These are phyloP conservation scores for Chascanopsetta lugubris DNA, from an alignment of 2,113 vertebrate species.

Conservation along the genomic window DNA sequence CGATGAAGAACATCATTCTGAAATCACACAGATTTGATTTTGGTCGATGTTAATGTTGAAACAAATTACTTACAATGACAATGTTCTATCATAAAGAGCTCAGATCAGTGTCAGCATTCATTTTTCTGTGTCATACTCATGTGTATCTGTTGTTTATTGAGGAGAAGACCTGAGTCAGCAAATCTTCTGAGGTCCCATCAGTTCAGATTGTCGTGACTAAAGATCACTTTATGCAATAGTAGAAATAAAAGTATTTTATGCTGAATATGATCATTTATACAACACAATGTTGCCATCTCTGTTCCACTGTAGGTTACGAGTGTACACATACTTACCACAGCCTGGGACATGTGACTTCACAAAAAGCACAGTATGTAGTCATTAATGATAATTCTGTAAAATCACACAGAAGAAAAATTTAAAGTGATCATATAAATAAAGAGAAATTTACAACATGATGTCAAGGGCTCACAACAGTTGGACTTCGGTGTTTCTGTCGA, in stretches of 20 bases:
- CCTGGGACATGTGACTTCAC: too few species aligned
- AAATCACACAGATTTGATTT: too few species aligned
- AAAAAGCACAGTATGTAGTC: too few species aligned
- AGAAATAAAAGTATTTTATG: too few species aligned
- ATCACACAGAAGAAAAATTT: neutral
- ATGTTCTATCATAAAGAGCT: neutral
- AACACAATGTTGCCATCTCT: too few species aligned
- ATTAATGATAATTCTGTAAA: neutral
- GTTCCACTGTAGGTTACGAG: too few species aligned
- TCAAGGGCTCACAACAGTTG: conserved; percentile 10
- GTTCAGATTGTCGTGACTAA: neutral
- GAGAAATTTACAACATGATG: neutral
- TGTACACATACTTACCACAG: too few species aligned
- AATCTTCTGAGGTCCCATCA: too few species aligned
- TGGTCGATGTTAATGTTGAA: neutral
- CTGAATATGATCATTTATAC: too few species aligned
- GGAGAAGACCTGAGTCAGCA: neutral
- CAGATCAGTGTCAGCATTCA: neutral
- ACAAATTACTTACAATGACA: neutral
- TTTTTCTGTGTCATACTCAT: neutral
- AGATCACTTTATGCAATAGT: too few species aligned
- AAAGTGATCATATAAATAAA: neutral
- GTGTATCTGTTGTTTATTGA: neutral
- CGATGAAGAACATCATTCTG: too few species aligned
- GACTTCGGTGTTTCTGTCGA: conserved; percentile 11